Evolutionary conservation across 2,113 vertebrate species (phyloP).

Genomic region (Marcusenius ussheri): DNA sequence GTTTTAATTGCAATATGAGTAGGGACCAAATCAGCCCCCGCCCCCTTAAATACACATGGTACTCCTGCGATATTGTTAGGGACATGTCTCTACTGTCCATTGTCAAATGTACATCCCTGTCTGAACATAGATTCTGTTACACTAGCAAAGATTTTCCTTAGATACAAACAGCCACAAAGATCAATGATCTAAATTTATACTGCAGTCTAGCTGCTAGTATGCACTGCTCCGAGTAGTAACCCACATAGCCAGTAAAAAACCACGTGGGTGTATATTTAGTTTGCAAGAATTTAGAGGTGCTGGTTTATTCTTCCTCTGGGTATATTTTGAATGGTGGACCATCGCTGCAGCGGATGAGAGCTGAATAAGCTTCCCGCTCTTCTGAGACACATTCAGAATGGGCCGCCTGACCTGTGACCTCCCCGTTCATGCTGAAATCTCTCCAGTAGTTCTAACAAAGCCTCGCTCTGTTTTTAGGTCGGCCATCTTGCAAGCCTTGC

Average conservation of each 20-base stretch:
- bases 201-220: not conserved
- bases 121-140: not conserved
- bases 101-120: not conserved
- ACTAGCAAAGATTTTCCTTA: not conserved
- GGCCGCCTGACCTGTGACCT: not conserved
- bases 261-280: not conserved
- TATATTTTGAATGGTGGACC: not conserved
- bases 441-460: constrained; percentile 5
- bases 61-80: not conserved
- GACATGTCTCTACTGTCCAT: not conserved
- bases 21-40: not conserved
- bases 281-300: not conserved
- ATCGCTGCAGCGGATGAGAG: not conserved
- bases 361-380: not conserved
- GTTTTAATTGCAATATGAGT: not conserved
- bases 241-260: not conserved
- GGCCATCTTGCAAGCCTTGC: not conserved
- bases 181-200: not conserved
- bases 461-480: not conserved
- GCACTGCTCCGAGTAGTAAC: not conserved
- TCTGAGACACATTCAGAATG: not conserved
- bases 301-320: not conserved
- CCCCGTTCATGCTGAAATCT: not conserved
- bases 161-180: not conserved
- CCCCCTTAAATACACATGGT: too few relatives aligned